Conservation (phyloP, 2,113 vertebrate genomes). For the Ictidomys tridecemlineatus region DNA sequence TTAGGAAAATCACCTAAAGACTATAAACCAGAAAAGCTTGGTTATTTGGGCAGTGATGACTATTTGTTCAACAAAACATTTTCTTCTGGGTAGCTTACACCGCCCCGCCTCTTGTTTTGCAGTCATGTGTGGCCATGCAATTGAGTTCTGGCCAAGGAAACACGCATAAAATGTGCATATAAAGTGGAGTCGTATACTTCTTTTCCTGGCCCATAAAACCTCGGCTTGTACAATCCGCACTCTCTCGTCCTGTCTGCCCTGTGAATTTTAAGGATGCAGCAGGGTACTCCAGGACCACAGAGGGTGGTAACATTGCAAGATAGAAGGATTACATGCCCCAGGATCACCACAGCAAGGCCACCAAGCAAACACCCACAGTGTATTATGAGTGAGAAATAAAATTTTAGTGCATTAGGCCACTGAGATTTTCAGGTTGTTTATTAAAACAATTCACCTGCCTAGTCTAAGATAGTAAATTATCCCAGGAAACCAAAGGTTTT, state of each 20-base stretch:
- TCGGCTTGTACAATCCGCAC: background rate
- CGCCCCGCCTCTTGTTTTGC: background rate
- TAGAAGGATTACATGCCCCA: background rate
- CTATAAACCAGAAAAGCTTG: background rate
- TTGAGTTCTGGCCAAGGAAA: background rate
- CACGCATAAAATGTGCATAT: background rate
- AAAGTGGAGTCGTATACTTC: background rate
- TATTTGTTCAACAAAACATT: background rate
- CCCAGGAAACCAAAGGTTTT: background rate
- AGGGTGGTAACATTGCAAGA: background rate
- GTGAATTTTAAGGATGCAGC: background rate
- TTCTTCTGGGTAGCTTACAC: background rate
- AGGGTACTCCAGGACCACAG: background rate
- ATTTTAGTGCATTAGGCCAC: background rate
- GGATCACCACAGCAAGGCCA: background rate
- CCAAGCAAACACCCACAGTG: background rate
- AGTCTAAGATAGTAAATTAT: background rate
- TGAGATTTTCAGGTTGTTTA: slow-evolving; percentile 49
- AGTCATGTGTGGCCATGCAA: background rate
- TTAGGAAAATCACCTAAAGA: background rate
- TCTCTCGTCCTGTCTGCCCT: background rate
- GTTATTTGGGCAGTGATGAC: background rate
- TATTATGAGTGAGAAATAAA: background rate
- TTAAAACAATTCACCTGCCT: background rate
- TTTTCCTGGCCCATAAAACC: background rate